A percentile compares a stretch with the other conserved stretches of the same genome.
Evolutionary conservation across 2,888 invertebrate species (phyloP).

Genomic region (Brassicogethes aeneus): DNA sequence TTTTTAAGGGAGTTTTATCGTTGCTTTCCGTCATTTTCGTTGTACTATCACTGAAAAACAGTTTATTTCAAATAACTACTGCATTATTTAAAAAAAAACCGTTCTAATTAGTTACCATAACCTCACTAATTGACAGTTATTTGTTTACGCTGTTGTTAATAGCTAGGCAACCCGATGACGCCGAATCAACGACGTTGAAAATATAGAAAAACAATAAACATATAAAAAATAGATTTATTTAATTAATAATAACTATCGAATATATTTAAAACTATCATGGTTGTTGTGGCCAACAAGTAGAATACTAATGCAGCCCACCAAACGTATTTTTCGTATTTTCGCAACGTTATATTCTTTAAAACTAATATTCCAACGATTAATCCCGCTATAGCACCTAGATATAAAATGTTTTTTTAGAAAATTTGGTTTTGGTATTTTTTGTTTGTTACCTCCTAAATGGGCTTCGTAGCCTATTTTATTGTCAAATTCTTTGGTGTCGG

Average conservation of each 20-base stretch:
- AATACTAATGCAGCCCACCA: conserved; percentile 62
- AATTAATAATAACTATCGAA: too few relatives aligned
- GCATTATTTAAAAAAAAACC: too few relatives aligned
- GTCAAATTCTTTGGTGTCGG: conserved; percentile 37
- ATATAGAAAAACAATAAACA: too few relatives aligned
- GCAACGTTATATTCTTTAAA: conserved; percentile 51
- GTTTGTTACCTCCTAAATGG: conserved; percentile 43
- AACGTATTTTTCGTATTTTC: conserved; percentile 50
- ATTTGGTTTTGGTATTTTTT: conserved; percentile 11
- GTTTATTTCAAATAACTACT: too few relatives aligned
- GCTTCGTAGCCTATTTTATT: conserved; percentile 71
- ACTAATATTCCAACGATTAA: conserved; percentile 55
- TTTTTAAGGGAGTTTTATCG: not conserved
- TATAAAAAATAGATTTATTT: too few relatives aligned
- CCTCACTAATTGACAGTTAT: too few relatives aligned
- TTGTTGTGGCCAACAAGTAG: conserved; percentile 26
- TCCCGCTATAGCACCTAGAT: conserved; percentile 71
- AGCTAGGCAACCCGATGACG: too few relatives aligned
- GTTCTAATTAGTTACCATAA: too few relatives aligned
- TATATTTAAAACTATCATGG: not conserved
- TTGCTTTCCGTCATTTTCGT: not conserved
- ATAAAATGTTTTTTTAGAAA: conserved; percentile 61
- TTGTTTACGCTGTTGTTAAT: too few relatives aligned
- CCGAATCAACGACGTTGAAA: too few relatives aligned
- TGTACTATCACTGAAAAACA: too few relatives aligned